Evolutionary conservation across 2,888 invertebrate genomes (phyloP).

Genomic region (Clepsis dumicolana): DNA sequence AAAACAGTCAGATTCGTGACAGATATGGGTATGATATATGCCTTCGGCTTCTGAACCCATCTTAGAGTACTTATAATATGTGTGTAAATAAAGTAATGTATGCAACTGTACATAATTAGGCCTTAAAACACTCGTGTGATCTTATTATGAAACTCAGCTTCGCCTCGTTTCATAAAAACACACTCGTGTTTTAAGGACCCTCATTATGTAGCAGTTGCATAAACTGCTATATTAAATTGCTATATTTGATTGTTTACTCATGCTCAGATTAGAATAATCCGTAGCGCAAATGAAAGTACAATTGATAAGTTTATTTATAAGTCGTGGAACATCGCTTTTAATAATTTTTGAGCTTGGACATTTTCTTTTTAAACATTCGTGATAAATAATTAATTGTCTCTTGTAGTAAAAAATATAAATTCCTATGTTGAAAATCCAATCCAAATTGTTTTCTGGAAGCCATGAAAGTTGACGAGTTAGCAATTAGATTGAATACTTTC

Average conservation of each 20-base stretch:
- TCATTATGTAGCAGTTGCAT: no score
- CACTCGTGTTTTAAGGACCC: no score
- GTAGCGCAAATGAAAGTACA: background rate
- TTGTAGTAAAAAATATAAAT: slow-evolving; percentile 4
- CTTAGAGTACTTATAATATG: no score
- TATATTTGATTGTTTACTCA: background rate
- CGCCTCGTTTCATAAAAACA: no score
- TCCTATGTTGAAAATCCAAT: slow-evolving; percentile 12
- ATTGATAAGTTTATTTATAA: background rate
- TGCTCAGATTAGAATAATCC: background rate
- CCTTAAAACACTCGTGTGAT: no score
- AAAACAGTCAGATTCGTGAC: no score
- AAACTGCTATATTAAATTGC: background rate
- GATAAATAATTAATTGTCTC: slow-evolving; percentile 1
- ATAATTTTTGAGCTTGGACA: slow-evolving; percentile 2
- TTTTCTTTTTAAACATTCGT: slow-evolving; percentile 2
- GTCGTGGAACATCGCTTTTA: background rate
- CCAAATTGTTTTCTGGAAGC: slow-evolving; percentile 26
- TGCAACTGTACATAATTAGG: no score
- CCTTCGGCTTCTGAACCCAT: no score
- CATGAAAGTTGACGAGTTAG: slow-evolving; percentile 50
- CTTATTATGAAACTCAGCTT: no score
- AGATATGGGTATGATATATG: no score
- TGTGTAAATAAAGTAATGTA: no score
- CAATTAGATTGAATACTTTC: slow-evolving; percentile 46